Conservation (phyloP, 2,888 invertebrate species). For the Frankliniella fusca region DNA sequence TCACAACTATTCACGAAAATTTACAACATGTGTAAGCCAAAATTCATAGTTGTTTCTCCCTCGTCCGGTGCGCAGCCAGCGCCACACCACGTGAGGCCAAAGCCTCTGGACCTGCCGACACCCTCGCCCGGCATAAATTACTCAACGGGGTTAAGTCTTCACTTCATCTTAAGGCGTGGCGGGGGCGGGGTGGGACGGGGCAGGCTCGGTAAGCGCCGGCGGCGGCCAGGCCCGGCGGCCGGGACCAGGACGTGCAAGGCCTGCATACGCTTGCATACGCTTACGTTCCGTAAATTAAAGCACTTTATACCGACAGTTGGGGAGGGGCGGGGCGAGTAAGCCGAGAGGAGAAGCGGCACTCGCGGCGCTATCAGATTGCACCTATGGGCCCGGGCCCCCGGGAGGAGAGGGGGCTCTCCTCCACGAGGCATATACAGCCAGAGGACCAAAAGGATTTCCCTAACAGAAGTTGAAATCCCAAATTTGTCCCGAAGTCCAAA, state of each 20-base stretch:
- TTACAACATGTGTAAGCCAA: no score
- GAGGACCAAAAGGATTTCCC: no score
- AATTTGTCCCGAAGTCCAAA: no score
- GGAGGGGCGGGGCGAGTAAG: no score
- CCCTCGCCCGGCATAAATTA: slow-evolving; percentile 4
- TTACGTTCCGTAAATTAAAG: slow-evolving; percentile 19
- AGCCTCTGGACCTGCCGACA: neutral
- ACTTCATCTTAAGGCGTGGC: slow-evolving; percentile 22
- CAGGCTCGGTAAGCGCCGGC: neutral
- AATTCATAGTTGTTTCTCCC: no score
- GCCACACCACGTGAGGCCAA: neutral
- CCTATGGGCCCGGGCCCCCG: no score
- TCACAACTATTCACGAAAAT: no score
- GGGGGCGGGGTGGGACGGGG: neutral
- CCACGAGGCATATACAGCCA: no score
- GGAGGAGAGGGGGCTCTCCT: no score
- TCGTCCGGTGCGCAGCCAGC: neutral
- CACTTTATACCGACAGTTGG: neutral
- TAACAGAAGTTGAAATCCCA: no score
- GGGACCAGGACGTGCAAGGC: neutral
- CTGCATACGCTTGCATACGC: slow-evolving; percentile 23
- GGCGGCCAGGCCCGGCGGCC: neutral
- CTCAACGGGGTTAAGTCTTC: slow-evolving; percentile 13
- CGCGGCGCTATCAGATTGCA: no score
- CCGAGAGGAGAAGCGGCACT: no score